Conservation (phyloP, 92 coral and sea anemone genomes). For the Anthopleura xanthogrammica region DNA sequence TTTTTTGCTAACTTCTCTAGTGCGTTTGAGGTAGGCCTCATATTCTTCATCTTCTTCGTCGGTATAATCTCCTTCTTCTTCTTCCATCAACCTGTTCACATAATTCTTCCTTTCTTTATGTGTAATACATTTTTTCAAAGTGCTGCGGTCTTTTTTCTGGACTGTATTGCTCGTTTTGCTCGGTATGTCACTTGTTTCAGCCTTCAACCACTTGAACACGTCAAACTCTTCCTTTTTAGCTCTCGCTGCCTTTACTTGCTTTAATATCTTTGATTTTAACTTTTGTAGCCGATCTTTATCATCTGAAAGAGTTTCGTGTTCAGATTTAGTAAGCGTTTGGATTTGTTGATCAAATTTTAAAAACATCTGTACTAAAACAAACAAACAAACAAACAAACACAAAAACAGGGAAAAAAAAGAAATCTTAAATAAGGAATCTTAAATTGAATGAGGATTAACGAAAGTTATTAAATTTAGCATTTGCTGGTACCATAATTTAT, state of each 20-base stretch:
- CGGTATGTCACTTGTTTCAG: neutral
- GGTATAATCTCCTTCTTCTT: neutral
- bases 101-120: neutral
- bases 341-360: too few species aligned
- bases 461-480: too few species aligned
- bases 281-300: slow-evolving; percentile 2
- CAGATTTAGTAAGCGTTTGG: neutral
- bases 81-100: neutral
- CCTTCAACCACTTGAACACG: neutral
- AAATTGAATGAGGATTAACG: too few species aligned
- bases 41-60: neutral
- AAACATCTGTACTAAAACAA: neutral
- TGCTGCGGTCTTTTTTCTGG: neutral
- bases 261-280: neutral
- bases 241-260: neutral
- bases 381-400: too few species aligned
- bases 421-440: too few species aligned
- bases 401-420: too few species aligned
- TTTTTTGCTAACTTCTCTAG: neutral
- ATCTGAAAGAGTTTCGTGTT: neutral
- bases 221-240: neutral
- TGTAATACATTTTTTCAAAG: too few species aligned
- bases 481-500: too few species aligned
- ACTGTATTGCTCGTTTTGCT: neutral
- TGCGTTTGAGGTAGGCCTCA: neutral